A percentile compares a stretch with the other conserved stretches of the same genome.
These are phyloP conservation scores for Oikopleura dioica DNA, from an alignment of 23 tunicate species.

Conservation along the genomic window DNA sequence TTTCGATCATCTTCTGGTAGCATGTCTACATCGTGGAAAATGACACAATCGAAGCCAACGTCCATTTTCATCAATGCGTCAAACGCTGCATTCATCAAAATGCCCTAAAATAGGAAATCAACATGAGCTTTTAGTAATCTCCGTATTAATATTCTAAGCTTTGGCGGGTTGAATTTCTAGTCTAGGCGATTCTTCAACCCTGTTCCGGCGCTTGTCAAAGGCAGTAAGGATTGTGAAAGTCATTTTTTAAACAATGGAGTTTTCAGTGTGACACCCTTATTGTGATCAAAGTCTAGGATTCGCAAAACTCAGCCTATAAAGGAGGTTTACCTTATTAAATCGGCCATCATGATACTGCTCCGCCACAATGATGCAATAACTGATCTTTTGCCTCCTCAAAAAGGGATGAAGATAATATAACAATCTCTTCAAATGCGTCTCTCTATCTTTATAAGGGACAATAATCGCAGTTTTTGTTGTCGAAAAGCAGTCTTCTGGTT, in stretches of 20 bases:
- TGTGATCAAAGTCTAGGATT: background rate
- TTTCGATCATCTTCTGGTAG: conserved; percentile 6
- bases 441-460: conserved; percentile 11
- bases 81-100: conserved; percentile 9
- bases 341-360: conserved; percentile 6
- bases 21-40: conserved; percentile 11
- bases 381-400: conserved; percentile 1
- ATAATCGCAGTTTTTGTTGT: conserved; percentile 7
- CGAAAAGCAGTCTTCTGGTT: background rate
- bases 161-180: no score
- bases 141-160: no score
- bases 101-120: background rate
- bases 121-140: background rate
- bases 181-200: no score
- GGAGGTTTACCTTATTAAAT: background rate
- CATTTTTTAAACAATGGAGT: no score
- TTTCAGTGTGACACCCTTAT: no score
- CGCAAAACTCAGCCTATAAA: background rate
- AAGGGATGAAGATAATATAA: conserved; percentile 7
- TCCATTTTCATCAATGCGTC: conserved; percentile 10
- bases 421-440: background rate
- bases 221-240: no score
- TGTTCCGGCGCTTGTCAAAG: no score
- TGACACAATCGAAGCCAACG: background rate
- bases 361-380: conserved; percentile 5